phyloP scores from a whole-genome alignment of 2,888 invertebrate species.

The Neoitamus cyanurus region DNA sequence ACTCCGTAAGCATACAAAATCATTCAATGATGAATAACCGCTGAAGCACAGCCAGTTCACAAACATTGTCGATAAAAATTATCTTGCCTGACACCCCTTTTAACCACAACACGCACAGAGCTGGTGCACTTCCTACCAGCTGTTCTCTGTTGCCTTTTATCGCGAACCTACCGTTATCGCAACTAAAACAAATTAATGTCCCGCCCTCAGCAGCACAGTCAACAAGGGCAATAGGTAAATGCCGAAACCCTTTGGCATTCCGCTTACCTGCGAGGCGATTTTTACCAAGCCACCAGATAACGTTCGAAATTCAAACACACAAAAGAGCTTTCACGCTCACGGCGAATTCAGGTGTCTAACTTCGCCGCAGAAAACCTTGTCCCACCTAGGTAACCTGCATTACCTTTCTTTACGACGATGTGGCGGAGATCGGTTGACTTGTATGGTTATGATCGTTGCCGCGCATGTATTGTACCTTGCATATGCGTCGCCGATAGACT shows the following conservation, averaged over 20 bases:
- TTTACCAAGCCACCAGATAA: neutral
- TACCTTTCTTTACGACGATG: neutral
- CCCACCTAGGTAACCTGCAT: conserved; percentile 5
- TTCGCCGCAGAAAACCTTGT: neutral
- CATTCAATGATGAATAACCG: neutral
- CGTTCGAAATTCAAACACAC: neutral
- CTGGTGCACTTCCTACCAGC: no score
- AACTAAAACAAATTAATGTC: neutral
- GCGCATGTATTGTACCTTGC: neutral
- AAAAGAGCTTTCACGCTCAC: neutral
- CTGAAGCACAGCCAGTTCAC: neutral
- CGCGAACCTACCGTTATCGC: neutral
- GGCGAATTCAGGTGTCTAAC: neutral
- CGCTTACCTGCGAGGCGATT: neutral
- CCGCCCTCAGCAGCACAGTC: neutral
- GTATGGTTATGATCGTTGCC: neutral
- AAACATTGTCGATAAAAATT: neutral
- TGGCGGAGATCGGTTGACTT: neutral
- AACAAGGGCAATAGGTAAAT: neutral
- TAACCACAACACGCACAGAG: neutral
- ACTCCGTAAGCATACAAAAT: no score
- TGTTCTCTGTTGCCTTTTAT: neutral
- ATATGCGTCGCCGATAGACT: conserved; percentile 21
- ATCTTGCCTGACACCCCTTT: neutral
- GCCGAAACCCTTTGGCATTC: neutral